phyloP scores from a whole-genome alignment of 1,140 invertebrate genomes.

The Pemphigus obesinymphae region DNA sequence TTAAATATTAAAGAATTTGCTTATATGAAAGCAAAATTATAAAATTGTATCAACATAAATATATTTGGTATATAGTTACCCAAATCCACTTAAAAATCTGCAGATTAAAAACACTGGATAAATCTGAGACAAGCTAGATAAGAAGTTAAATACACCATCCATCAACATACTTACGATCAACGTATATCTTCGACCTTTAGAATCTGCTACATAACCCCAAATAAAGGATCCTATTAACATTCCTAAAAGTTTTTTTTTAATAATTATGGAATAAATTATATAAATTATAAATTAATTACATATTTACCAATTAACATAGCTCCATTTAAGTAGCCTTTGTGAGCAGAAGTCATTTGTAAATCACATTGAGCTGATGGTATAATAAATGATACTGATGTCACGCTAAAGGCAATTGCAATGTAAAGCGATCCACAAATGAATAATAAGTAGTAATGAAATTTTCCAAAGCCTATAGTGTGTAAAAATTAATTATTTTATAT shows the following conservation, averaged over 20 bases:
- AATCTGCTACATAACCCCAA: constrained; percentile 86
- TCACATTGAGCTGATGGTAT: constrained; percentile 89
- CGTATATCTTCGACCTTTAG: constrained; percentile 75
- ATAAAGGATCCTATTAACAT: constrained; percentile 91
- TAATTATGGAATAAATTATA: neutral
- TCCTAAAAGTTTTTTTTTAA: constrained; percentile 62
- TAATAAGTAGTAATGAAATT: constrained; percentile 84
- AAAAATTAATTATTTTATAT: neutral
- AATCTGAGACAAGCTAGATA: constrained; percentile 79
- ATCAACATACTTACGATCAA: constrained; percentile 82
- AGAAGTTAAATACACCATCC: constrained; percentile 81
- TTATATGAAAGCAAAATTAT: too few relatives aligned
- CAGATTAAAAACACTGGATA: constrained; percentile 84
- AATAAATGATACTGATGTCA: constrained; percentile 91
- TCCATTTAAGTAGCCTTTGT: constrained; percentile 80
- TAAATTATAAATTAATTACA: neutral
- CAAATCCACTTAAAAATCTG: constrained; percentile 83
- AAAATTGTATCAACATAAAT: neutral
- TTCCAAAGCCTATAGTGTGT: constrained; percentile 70
- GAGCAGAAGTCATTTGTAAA: constrained; percentile 74
- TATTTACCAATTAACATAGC: constrained; percentile 50
- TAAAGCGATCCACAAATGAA: constrained; percentile 86
- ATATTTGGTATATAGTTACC: constrained; percentile 60
- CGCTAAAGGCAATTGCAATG: constrained; percentile 92
- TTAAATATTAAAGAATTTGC: too few relatives aligned